Evolutionary conservation across 2,888 invertebrate genomes (phyloP), one percentile per base, ranked within the genome.

Genomic region (Ptychoptera albimana): DNA sequence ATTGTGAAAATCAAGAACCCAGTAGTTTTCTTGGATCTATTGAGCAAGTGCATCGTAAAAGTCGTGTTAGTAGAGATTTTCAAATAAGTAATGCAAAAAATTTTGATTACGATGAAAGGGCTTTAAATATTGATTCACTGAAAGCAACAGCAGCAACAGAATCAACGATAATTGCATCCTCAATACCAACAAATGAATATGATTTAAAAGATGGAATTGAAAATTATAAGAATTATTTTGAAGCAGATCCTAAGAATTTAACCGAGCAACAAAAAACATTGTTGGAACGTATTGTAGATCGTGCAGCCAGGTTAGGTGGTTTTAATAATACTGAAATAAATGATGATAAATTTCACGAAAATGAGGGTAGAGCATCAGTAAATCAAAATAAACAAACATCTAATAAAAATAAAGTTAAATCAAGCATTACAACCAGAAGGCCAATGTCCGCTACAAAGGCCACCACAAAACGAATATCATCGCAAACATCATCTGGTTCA

Each of bases 181-280:
- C 23, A 23, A 23, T 23, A 23, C 23, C 23, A 7, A 23, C 23
- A 23, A 23, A 23, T 23, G 7, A 23, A 5, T 23, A 5, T 23
- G 23, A 23, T 23, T 23, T 23, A 23, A n/a, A 42, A 23, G 35
- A 42, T 16, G 16, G 15, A n/a, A 23, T 16, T 12, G 16, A 16
- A 35, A 23, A 35, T 35, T 35, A 34, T 11, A 42, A 35, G 15
- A 34, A 35, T 23, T 42, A 34, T 30, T 15, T 34, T 35, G 31
- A 61, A 47, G 42, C 63, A 49, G 64, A 64, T 49, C 62, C 62
- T 1, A 60, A 59, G 51, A 62, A 64, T 48, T 48, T 65, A 38
- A 62, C 63, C 1, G 62, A 62, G 45, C 62, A 61, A 29, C 64
- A 65, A 47, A 64, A 63, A 57, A 59, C 62, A 46, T 61, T 65